Base-by-base conservation (phyloP, 2,113 vertebrate genomes). In the Callopanchax toddi region DNA sequence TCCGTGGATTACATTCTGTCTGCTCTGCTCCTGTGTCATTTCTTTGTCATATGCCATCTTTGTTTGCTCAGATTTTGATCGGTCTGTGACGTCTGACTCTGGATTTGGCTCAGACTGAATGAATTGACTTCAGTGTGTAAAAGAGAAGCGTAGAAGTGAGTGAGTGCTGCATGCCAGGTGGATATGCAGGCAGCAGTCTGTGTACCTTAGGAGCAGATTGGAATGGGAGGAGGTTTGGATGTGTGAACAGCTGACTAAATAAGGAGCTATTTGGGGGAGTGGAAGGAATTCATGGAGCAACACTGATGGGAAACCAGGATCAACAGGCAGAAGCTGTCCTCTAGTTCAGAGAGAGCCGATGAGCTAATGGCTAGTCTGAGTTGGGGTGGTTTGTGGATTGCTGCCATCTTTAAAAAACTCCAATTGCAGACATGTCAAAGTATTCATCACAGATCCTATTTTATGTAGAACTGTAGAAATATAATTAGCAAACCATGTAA, bases 161-260 rank as follows among this genome's bases (percentile, higher is more conserved):
- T 60, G 61, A 48, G 48, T 29, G 25, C 12, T 54, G 71, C 49
- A 43, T 57, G 72, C 54, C 72, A 77, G 77, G 70, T 51, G 36
- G 72, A 67, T 67, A 55, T 25, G 46, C 70, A 51, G 54, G 54
- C 39, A 70, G 22, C 54, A 23, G 67, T 52, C 50, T 60, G 55
- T 54, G 64, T 23, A 49, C 58, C 67, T 70, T 53, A 23, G 25
- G 6, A 26, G 71, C 55, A 81, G 71, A 66, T 9, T 32, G 29
- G 6, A 5, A 32, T 43, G 49, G 60, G 64, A 37, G 50, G 56
- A 62, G 62, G 64, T 60, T 50, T 74, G 52, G 44, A 76, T 78
- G 74, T 60, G 45, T 20, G 45, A 79, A 69, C 81, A 83, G 81
- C 75, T 82, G 63, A 60, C 17, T 58, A 64, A 59, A 52, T 51